phyloP scores from a whole-genome alignment of 1,140 invertebrate genomes.

The Tetramorium alpestre region DNA sequence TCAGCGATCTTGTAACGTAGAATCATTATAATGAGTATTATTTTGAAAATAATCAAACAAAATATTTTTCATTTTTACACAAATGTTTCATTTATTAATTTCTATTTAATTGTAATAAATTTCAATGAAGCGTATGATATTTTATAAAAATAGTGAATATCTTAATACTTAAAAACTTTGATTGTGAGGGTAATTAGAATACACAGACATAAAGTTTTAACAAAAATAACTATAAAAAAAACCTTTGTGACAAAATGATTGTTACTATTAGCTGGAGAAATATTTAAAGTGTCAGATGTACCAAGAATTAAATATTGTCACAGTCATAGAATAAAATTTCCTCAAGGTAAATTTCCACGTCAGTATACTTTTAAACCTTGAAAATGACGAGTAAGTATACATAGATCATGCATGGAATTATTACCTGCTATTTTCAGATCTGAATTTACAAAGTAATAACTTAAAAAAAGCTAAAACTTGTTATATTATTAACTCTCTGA shows the following conservation, averaged over 20 bases:
- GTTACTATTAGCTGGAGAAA: background rate
- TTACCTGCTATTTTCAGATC: too few relatives aligned
- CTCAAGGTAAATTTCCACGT: background rate
- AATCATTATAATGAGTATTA: background rate
- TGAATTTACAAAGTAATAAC: too few relatives aligned
- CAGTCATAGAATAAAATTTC: background rate
- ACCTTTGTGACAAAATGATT: conserved; percentile 5
- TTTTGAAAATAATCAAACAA: background rate
- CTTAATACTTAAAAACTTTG: background rate
- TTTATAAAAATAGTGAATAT: background rate
- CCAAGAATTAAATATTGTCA: conserved; percentile 3
- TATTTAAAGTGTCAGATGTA: background rate
- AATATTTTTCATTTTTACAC: background rate
- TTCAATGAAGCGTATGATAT: background rate
- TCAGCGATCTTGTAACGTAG: background rate
- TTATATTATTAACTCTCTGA: too few relatives aligned
- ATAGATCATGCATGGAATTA: background rate
- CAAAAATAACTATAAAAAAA: background rate
- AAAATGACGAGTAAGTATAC: background rate
- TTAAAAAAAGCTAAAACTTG: too few relatives aligned
- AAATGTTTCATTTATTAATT: background rate
- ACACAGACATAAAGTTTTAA: background rate
- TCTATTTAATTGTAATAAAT: background rate
- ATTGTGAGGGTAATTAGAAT: background rate
- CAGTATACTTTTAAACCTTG: background rate